phyloP scores from a whole-genome alignment of 2,888 invertebrate species.

The Spisula subtruncata region DNA sequence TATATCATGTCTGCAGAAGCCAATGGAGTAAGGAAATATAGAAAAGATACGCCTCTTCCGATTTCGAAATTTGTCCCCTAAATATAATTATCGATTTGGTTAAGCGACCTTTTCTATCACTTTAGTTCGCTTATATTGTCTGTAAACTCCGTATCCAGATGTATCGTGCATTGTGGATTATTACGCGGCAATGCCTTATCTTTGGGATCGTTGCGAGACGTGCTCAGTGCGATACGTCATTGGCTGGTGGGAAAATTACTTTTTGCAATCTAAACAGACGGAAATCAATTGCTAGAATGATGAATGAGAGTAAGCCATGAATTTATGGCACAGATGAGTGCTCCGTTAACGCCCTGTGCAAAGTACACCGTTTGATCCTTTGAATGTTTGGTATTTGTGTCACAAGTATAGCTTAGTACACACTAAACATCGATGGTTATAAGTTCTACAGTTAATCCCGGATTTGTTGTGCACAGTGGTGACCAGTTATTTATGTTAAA shows the following conservation, averaged over 20 bases:
- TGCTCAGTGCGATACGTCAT: neutral
- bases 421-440: neutral
- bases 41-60: no score
- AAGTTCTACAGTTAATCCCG: no score
- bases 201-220: neutral
- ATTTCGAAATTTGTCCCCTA: neutral
- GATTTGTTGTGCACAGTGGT: no score
- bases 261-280: neutral
- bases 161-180: neutral
- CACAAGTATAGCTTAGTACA: neutral
- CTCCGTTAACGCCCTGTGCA: neutral
- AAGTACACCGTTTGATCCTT: neutral
- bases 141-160: neutral
- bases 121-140: neutral
- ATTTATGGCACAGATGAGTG: neutral
- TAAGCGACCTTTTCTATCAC: neutral
- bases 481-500: no score
- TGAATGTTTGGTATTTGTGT: neutral
- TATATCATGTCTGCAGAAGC: no score
- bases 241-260: neutral
- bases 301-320: neutral
- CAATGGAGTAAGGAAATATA: no score
- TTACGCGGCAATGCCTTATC: neutral
- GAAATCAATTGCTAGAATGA: neutral
- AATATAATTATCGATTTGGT: neutral